A percentile compares a stretch with the other conserved stretches of the same genome.
phyloP scores from a whole-genome alignment of 2,888 invertebrate genomes.

The Diaphora mendica region DNA sequence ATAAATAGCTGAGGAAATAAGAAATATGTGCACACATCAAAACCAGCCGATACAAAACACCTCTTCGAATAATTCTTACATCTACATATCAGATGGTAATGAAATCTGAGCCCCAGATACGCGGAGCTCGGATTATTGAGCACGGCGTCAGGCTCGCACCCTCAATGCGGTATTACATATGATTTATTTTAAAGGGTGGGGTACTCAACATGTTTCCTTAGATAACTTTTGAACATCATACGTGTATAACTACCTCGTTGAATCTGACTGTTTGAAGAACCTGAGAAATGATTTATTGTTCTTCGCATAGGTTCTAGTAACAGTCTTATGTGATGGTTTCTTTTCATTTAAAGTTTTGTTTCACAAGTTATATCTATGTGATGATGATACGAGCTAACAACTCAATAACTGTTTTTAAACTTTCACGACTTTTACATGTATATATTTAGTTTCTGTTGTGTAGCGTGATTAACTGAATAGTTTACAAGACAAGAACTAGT shows the following conservation, averaged over 20 bases:
- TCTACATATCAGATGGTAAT: slow-evolving; percentile 60
- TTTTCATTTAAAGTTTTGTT: slow-evolving; percentile 13
- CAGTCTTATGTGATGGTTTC: slow-evolving; percentile 11
- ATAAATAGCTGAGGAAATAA: not conserved
- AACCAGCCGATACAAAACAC: slow-evolving; percentile 43
- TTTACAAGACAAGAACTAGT: too few relatives aligned
- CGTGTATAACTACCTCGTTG: slow-evolving; percentile 46
- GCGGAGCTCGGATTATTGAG: slow-evolving; percentile 52
- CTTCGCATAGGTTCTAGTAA: slow-evolving; percentile 23
- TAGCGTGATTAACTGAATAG: too few relatives aligned
- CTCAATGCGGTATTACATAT: slow-evolving; percentile 63
- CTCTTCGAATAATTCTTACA: slow-evolving; percentile 42
- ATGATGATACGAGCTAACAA: too few relatives aligned
- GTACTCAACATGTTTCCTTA: slow-evolving; percentile 62
- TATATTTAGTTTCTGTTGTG: too few relatives aligned
- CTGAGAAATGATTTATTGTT: slow-evolving; percentile 47
- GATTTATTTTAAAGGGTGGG: slow-evolving; percentile 62
- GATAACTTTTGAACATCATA: slow-evolving; percentile 60
- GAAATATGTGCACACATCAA: slow-evolving; percentile 23
- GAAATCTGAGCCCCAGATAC: slow-evolving; percentile 61
- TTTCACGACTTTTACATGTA: too few relatives aligned
- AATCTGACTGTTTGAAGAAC: slow-evolving; percentile 46
- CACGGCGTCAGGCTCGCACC: slow-evolving; percentile 58
- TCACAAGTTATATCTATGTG: slow-evolving; percentile 10
- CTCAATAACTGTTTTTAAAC: too few relatives aligned